Evolutionary conservation across 1,140 invertebrate species (phyloP), one percentile per base, ranked within the genome.

Genomic region (Notospermus geniculatus): DNA sequence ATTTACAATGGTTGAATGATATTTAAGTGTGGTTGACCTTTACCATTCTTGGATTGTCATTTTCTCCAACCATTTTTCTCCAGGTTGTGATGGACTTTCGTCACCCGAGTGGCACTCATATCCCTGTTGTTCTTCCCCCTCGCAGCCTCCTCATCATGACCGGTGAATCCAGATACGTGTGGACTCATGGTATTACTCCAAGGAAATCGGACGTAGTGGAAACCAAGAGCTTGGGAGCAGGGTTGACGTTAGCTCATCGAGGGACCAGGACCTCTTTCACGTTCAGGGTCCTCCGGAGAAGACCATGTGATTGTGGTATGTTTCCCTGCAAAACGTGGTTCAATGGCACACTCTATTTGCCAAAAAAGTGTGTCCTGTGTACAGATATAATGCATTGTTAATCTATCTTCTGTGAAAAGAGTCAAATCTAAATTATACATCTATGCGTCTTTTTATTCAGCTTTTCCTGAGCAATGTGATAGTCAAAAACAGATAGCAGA

Each of bases 61-160:
- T 57, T 63, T 63, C 28, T 63, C 11, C 39, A 43, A 43, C 19
- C 19, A 50, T 23, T 36, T 59, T 25, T 36, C 32, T 57, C 27
- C 56, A 79, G 77, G 77, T 89, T 52, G 84, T 95, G 0, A 97
- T 97, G 92, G 91, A 97, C 70, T 97, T 93, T 71, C 86, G 87
- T 70, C 85, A 86, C 68, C 82, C 84, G 58, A 81, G 87, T 66
- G 83, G 85, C 0, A 72, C 80, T 68, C 85, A 86, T 71, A 70
- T 87, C 7, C 85, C 87, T 27, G 74, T 93, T 9, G 59, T 88
- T 19, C 77, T 97, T 52, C 90, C 90, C 1, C 75, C 80, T n/a
- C 84, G 90, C 70, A 95, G 92, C 54, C 75, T 96, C 53, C 71
- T 95, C 5, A 83, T 97, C 0, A 93, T 98, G 89, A 86, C 87